phyloP scores from a whole-genome alignment of 1,140 invertebrate species.

The Ceratina japonica region DNA sequence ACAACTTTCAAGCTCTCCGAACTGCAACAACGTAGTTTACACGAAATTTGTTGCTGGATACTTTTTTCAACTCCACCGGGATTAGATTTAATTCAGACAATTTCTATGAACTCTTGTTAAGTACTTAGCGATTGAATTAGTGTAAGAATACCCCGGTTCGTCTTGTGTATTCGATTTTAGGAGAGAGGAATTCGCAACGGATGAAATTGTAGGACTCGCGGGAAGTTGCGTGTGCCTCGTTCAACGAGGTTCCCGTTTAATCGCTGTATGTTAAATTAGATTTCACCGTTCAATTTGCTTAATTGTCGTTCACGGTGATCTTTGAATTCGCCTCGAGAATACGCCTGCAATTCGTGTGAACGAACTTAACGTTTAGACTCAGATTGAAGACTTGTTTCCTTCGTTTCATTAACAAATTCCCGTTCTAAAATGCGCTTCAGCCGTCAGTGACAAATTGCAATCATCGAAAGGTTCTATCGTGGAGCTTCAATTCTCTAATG shows the following conservation, averaged over 20 bases:
- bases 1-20: not conserved
- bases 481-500: no score
- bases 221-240: not conserved
- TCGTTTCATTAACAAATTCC: no score
- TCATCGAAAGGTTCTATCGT: no score
- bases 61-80: not conserved
- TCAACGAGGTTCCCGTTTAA: not conserved
- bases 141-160: not conserved
- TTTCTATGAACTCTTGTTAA: not conserved
- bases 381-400: no score
- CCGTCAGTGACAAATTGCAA: no score
- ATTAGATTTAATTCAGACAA: not conserved
- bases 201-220: not conserved
- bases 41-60: not conserved
- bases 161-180: not conserved
- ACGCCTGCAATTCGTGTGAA: no score
- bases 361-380: no score
- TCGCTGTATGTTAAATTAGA: not conserved
- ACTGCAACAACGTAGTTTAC: not conserved
- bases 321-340: not conserved
- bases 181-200: not conserved
- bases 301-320: not conserved
- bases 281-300: not conserved
- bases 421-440: no score
- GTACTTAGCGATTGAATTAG: no score